Evolutionary conservation across 2,113 vertebrate genomes (phyloP).

Genomic region (Pachycephala philippinensis): DNA sequence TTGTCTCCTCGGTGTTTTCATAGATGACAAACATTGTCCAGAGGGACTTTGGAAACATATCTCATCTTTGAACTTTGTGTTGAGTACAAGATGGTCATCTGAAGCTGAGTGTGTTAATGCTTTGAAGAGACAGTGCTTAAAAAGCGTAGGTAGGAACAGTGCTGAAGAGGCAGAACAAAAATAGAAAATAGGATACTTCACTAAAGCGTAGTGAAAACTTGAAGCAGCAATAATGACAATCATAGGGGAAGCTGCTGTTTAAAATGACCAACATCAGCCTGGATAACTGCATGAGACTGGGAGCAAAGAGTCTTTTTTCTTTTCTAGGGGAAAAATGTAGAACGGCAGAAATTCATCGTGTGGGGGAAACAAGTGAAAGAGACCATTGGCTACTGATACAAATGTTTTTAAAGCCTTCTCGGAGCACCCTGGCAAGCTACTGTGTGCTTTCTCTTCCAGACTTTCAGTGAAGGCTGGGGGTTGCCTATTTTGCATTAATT

Average conservation of each 20-base stretch:
- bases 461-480: not conserved
- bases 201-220: not conserved
- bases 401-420: not conserved
- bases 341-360: not conserved
- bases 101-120: not conserved
- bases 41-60: not conserved
- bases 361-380: not conserved
- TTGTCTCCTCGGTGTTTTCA: not conserved
- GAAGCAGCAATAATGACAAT: not conserved
- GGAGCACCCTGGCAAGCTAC: not conserved
- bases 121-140: not conserved
- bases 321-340: not conserved
- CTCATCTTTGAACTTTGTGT: not conserved
- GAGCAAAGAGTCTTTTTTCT: not conserved
- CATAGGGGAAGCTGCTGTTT: not conserved
- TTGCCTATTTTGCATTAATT: not conserved
- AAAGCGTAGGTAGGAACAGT: not conserved
- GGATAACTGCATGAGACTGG: not conserved
- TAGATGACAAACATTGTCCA: not conserved
- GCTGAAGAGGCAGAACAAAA: not conserved
- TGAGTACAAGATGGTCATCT: not conserved
- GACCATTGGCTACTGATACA: not conserved
- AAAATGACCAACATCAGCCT: not conserved
- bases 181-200: not conserved
- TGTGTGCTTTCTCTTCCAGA: not conserved